phyloP scores from a whole-genome alignment of 2,888 invertebrate species.

The Diadromus collaris region DNA sequence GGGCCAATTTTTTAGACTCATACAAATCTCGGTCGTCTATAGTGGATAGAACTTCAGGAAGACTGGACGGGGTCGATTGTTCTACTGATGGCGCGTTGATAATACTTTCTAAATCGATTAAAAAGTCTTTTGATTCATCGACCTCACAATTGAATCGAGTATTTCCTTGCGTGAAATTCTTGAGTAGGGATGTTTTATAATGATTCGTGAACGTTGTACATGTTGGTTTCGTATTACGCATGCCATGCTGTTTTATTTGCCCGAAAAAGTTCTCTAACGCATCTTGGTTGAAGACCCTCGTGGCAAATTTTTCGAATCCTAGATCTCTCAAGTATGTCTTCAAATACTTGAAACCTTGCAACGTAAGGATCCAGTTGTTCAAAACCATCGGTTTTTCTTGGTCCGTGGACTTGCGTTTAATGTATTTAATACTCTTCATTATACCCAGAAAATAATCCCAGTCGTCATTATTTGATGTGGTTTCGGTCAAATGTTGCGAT shows the following conservation, averaged over 20 bases:
- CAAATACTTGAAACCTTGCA: slow-evolving; percentile 26
- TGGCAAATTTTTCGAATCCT: slow-evolving; percentile 10
- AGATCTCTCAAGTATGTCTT: not conserved
- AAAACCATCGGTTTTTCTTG: not conserved
- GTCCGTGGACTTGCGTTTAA: not conserved
- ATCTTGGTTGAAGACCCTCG: slow-evolving; percentile 37
- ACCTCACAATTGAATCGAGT: slow-evolving; percentile 23
- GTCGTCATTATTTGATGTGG: no score
- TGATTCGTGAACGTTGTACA: not conserved
- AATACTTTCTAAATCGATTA: slow-evolving; percentile 1
- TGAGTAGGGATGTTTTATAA: slow-evolving; percentile 24
- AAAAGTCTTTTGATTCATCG: not conserved
- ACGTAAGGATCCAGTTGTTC: not conserved
- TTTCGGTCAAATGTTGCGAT: not conserved
- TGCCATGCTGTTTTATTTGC: slow-evolving; percentile 39
- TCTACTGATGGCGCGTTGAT: not conserved
- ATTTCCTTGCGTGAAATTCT: slow-evolving; percentile 8
- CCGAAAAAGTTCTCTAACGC: slow-evolving; percentile 35
- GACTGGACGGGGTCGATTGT: no score
- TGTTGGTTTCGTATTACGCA: slow-evolving; percentile 16
- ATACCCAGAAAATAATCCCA: no score
- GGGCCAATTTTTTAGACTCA: no score
- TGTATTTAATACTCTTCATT: no score
- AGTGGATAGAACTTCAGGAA: no score
- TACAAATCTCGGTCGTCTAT: no score